phyloP scores from a whole-genome alignment of 2,888 invertebrate species.

The Molorchus minor region DNA sequence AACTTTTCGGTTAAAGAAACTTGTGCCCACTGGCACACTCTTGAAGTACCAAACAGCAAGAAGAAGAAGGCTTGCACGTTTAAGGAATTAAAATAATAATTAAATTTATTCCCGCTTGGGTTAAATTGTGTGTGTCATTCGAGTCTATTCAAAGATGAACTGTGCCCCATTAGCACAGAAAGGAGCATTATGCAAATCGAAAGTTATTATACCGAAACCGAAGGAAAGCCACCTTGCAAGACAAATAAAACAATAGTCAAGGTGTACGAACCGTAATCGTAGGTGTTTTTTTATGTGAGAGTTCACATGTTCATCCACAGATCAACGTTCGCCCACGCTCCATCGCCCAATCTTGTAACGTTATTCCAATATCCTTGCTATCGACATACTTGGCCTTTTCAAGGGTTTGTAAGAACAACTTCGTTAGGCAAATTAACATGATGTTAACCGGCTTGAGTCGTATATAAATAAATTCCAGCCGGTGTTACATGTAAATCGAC shows the following conservation, averaged over 20 bases:
- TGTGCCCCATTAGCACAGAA: conserved; percentile 36
- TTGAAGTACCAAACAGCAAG: too few relatives aligned
- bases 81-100: too few relatives aligned
- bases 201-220: conserved; percentile 34
- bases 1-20: too few relatives aligned
- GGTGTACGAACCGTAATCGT: conserved; percentile 18
- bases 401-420: conserved; percentile 39
- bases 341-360: conserved; percentile 17
- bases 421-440: conserved; percentile 42
- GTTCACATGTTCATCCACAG: conserved; percentile 27
- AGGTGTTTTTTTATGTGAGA: conserved; percentile 21
- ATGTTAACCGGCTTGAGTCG: conserved; percentile 27
- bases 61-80: too few relatives aligned
- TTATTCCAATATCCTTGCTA: conserved; percentile 23
- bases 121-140: too few relatives aligned
- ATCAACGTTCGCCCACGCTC: conserved; percentile 22
- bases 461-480: conserved; percentile 24
- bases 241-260: conserved; percentile 21
- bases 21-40: too few relatives aligned
- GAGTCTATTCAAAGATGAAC: too few relatives aligned
- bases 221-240: conserved; percentile 25
- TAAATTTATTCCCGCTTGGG: too few relatives aligned
- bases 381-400: conserved; percentile 17
- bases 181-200: conserved; percentile 35
- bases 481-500: conserved; percentile 23